Evolutionary conservation across 2,888 invertebrate species (phyloP).

Genomic region (Chouioia cunea): DNA sequence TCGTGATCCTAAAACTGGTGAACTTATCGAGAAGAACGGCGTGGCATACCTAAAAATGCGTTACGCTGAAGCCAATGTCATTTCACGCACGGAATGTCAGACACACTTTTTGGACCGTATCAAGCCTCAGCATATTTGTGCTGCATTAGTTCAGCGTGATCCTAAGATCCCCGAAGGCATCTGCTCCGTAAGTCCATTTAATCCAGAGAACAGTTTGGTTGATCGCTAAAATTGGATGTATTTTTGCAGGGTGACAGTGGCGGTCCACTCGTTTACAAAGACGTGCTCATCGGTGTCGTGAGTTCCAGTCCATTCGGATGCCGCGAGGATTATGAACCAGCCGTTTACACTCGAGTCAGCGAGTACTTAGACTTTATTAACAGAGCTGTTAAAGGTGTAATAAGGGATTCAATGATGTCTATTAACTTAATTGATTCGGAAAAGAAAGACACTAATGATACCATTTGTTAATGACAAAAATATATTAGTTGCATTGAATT

Average conservation of each 20-base stretch:
- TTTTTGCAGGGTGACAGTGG: slow-evolving; percentile 18
- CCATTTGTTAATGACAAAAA: too few relatives aligned
- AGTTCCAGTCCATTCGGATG: slow-evolving; percentile 18
- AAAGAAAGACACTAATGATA: too few relatives aligned
- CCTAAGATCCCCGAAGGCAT: slow-evolving; percentile 4
- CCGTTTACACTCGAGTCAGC: slow-evolving; percentile 14
- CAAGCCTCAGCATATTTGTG: slow-evolving; percentile 5
- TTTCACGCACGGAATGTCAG: background rate
- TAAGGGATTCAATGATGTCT: background rate
- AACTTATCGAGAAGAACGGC: background rate
- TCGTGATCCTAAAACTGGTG: background rate
- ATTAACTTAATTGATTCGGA: too few relatives aligned
- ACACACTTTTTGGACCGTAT: background rate
- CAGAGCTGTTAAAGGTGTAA: background rate
- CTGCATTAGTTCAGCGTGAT: background rate
- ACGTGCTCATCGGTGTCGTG: slow-evolving; percentile 8
- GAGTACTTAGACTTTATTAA: slow-evolving; percentile 1
- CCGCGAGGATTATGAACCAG: background rate
- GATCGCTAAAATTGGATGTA: background rate
- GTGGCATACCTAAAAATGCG: background rate
- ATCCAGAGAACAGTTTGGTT: background rate
- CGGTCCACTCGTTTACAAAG: slow-evolving; percentile 8
- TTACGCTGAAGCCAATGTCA: background rate
- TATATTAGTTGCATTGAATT: too few relatives aligned
- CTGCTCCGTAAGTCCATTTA: slow-evolving; percentile 26